Evolutionary conservation across 2,888 invertebrate species (phyloP).

Genomic region (Iselma pallidipennis): DNA sequence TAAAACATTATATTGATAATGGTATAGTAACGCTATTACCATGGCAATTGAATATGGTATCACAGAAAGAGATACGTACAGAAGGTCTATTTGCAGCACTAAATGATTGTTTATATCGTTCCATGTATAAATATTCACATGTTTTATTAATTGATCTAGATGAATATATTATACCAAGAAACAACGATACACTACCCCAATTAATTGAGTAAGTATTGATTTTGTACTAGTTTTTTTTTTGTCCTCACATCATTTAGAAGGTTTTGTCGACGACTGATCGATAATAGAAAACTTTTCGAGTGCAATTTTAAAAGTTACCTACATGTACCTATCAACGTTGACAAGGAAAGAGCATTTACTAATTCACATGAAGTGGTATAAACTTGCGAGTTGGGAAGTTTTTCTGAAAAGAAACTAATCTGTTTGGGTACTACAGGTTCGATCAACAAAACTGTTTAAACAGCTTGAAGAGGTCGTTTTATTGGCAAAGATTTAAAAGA

Average conservation of each 20-base stretch:
- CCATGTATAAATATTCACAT: conserved; percentile 82
- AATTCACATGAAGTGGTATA: too few relatives aligned
- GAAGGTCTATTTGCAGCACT: conserved; percentile 91
- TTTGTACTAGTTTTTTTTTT: not conserved
- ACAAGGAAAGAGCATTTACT: too few relatives aligned
- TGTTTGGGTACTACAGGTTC: too few relatives aligned
- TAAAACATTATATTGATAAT: conserved; percentile 50
- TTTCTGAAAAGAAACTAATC: too few relatives aligned
- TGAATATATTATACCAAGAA: conserved; percentile 83
- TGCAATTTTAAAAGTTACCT: not conserved
- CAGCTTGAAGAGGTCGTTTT: too few relatives aligned
- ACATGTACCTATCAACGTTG: conserved; percentile 6
- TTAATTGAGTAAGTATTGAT: conserved; percentile 64
- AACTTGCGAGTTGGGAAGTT: too few relatives aligned
- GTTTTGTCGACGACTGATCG: not conserved
- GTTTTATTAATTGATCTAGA: conserved; percentile 86
- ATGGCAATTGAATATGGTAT: conserved; percentile 85
- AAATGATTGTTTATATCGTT: conserved; percentile 91
- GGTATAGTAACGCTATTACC: conserved; percentile 74
- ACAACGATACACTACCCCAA: conserved; percentile 75
- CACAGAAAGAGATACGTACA: conserved; percentile 89
- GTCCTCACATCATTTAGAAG: not conserved
- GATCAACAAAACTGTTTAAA: too few relatives aligned
- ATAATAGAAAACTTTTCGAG: too few relatives aligned
- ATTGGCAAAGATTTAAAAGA: too few relatives aligned